Evolutionary conservation across 2,888 invertebrate genomes (phyloP), one percentile per base, ranked within the genome.

Genomic region (Phalangium opilio): DNA sequence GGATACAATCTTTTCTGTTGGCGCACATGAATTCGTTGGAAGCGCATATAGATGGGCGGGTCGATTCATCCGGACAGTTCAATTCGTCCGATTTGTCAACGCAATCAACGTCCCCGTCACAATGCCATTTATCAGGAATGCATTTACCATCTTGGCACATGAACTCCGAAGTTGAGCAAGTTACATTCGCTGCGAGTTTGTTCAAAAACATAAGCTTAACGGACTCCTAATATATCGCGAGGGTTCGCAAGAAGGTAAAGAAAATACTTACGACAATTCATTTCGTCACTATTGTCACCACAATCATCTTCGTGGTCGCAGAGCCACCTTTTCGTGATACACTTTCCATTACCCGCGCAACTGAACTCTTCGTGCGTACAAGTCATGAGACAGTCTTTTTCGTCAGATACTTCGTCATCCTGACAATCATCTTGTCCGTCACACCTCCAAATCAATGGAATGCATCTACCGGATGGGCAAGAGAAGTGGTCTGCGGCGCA

Each of bases 381-480:
- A 3, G 47, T 53, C 33, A 54, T 45, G 39, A 43, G 41, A 41
- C 59, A 59, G 35, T 58, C 50, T 0, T 59, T 80, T 67, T 89
- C 89, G 70, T 89, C 89, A 60, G 85, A 85, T 63, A 80, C 82
- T 68, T 89, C 86, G n/a, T n/a, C n/a, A n/a, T n/a, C n/a, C 46
- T 79, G 76, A 70, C 89, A 89, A 72, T 89, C 89, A 42, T 75
- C 73, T 67, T 79, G 82, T 69, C 81, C 83, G 70, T 89, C 89
- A 68, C 89, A 89, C 79, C 87, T 46, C 90, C 90, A 89, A 49
- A 84, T 81, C 61, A 87, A 74, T 54, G 87, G 85, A 59, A 89
- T 81, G 67, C 89, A 89, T 68, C 46, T 45, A 38, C 46, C 50
- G 34, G 46, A 35, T 15, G 39, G 44, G 34, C 52, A 52, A 11